Evolutionary conservation across 2,888 invertebrate species (phyloP).

Genomic region (Hirtodrosophila alboralis): DNA sequence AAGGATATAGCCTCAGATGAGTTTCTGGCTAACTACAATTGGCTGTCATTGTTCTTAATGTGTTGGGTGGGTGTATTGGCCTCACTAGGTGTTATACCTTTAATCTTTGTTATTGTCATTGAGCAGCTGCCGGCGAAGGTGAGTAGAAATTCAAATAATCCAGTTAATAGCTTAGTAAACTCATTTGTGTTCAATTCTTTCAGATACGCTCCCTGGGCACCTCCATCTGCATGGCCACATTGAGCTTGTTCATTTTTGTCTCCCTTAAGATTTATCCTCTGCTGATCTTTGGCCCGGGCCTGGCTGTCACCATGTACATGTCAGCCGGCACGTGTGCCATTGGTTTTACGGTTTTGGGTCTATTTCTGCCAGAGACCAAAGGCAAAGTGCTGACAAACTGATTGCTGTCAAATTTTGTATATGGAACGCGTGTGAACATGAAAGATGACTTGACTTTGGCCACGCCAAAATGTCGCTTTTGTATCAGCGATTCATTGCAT

Average conservation of each 20-base stretch:
- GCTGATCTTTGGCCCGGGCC: constrained; percentile 63
- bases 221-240: constrained; percentile 68
- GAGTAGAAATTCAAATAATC: constrained; percentile 9
- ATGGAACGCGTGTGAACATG: constrained; percentile 51
- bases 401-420: constrained; percentile 35
- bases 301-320: constrained; percentile 75
- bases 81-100: constrained; percentile 72
- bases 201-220: constrained; percentile 79
- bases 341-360: constrained; percentile 70
- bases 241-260: constrained; percentile 73
- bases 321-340: constrained; percentile 64
- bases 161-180: not conserved
- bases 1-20: constrained; percentile 50
- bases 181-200: constrained; percentile 13
- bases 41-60: constrained; percentile 75
- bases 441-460: constrained; percentile 39
- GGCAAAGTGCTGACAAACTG: constrained; percentile 74
- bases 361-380: constrained; percentile 81
- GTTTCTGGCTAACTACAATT: constrained; percentile 53
- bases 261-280: constrained; percentile 78
- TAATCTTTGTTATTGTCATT: constrained; percentile 74
- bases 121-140: constrained; percentile 81
- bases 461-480: constrained; percentile 59
- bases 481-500: constrained; percentile 56
- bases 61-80: constrained; percentile 67